Percentiles rank a stretch among this genome's conserved stretches.
Evolutionary conservation across 2,888 invertebrate genomes (phyloP).

Genomic region (Lathronympha strigana): DNA sequence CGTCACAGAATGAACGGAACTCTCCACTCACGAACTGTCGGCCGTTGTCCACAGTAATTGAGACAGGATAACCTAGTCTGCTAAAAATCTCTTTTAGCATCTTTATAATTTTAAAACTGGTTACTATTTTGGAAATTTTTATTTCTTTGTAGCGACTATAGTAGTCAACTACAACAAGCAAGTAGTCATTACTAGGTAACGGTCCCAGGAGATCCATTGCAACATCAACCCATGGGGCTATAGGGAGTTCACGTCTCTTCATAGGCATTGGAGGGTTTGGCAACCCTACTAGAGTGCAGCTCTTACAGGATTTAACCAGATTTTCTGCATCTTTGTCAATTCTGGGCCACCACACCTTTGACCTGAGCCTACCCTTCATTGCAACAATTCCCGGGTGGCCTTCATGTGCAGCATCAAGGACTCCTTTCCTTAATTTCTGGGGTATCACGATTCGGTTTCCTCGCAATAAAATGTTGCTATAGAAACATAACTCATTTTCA

Average conservation of each 20-base stretch:
- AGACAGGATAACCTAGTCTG: constrained; percentile 34
- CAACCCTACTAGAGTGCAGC: constrained; percentile 37
- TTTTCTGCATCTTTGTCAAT: constrained; percentile 35
- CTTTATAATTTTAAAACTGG: not conserved
- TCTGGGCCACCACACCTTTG: no score
- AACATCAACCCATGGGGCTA: constrained; percentile 13
- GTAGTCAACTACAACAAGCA: constrained; percentile 32
- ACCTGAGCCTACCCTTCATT: no score
- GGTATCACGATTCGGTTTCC: constrained; percentile 37
- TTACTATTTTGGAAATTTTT: constrained; percentile 2
- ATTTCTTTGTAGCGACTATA: constrained; percentile 39
- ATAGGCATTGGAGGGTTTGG: constrained; percentile 32
- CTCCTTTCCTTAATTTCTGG: constrained; percentile 23
- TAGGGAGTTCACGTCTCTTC: constrained; percentile 24
- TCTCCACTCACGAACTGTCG: constrained; percentile 41
- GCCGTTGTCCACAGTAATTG: constrained; percentile 45
- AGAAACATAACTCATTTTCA: no score
- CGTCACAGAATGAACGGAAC: constrained; percentile 43
- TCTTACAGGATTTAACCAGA: constrained; percentile 36
- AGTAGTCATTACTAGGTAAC: constrained; percentile 20
- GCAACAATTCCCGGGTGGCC: no score
- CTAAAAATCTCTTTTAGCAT: constrained; percentile 38
- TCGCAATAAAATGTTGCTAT: constrained; percentile 27
- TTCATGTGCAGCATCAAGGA: constrained; percentile 43
- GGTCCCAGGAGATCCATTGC: constrained; percentile 37